phyloP scores from a whole-genome alignment of 2,113 vertebrate genomes.

The Patagioenas fasciata region DNA sequence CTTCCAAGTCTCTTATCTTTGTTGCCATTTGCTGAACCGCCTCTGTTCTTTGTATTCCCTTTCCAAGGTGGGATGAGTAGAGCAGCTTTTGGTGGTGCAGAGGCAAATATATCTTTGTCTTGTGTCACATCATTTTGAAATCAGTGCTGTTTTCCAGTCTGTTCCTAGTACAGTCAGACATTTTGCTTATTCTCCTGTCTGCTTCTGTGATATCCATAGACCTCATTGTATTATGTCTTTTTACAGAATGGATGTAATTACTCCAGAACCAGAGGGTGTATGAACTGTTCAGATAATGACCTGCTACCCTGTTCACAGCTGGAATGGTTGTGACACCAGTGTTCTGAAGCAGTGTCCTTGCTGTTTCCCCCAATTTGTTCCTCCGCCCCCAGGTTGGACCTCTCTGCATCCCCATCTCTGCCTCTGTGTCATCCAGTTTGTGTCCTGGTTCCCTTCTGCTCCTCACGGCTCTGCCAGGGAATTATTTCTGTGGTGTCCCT shows the following conservation, averaged over 20 bases:
- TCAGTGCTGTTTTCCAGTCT: neutral
- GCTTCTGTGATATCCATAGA: neutral
- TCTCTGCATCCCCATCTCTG: neutral
- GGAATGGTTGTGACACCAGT: neutral
- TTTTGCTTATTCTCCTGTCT: neutral
- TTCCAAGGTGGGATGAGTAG: neutral
- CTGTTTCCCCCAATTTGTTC: neutral
- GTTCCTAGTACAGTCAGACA: neutral
- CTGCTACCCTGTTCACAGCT: neutral
- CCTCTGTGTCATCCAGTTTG: neutral
- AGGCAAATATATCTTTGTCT: neutral
- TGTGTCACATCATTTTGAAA: neutral
- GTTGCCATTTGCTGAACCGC: neutral
- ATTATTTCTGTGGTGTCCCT: neutral
- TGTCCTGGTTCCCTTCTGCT: neutral
- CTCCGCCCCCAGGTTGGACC: neutral
- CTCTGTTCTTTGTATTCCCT: neutral
- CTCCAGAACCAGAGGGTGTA: neutral
- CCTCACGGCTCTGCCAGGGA: neutral
- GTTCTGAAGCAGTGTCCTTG: neutral
- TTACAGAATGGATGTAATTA: neutral
- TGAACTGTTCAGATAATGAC: neutral
- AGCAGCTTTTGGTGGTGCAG: neutral
- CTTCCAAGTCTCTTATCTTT: neutral
- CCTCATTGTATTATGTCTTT: neutral